Evolutionary conservation across 2,113 vertebrate genomes (phyloP), one percentile per base, ranked within the genome.

Genomic region (Rhadina sibilatrix): DNA sequence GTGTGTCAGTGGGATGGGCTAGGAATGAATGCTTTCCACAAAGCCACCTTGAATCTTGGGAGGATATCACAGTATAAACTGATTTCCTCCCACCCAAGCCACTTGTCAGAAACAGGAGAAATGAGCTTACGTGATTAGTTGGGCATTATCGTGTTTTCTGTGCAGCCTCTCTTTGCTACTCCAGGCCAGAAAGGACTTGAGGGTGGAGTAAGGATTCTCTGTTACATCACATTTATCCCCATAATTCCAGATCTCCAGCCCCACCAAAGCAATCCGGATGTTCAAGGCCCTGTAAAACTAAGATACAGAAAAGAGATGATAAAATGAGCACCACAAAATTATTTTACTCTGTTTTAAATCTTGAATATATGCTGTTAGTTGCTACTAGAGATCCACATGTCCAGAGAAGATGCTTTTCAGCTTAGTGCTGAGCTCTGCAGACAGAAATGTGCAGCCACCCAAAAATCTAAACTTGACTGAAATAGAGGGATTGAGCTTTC

Each of bases 91-190:
- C 68, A 77, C 35, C 2, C 46, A 69, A 61, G 0, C 21, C 22
- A 5, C 37, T 25, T 5, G 33, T 38, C 35, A 72, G 23, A 54
- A 59, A 20, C 24, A 33, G 50, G 11, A 53, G 56, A 50, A 77
- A 53, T 30, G 50, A 47, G 98, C 98, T 97, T 87, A 99, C 99
- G 99, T 99, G 97, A 99, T 98, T 42, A 99, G 97, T n/a, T 99
- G 99, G 75, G 99, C 99, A 5, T 99, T 99, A 97, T 99, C 99
- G 0, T 99, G 99, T 54, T 98, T 98, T 72, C 98, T 98, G 59
- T 77, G 60, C 50, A n/a, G 33, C 19, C 99, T 97, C 79, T 99
- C 98, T 95, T 98, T 99, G 90, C 98, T 98, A 30, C 99, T 99
- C 99, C 99, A 99, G 66, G 98, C 97, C 80, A 99, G 98, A 96